phyloP scores from a whole-genome alignment of 2,888 invertebrate genomes.

The Ethmia dodecea region DNA sequence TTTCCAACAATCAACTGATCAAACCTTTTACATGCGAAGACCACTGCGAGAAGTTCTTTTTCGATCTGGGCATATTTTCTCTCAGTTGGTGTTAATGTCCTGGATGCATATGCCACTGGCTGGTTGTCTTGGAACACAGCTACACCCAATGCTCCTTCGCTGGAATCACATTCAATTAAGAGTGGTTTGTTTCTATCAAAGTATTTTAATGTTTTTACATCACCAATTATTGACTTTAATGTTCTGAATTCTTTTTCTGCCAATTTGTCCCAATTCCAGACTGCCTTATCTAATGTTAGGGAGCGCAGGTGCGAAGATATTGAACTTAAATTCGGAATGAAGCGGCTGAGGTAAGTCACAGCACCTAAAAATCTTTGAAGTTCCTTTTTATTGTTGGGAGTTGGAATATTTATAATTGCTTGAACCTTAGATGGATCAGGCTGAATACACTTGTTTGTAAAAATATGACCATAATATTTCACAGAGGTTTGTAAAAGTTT shows the following conservation, averaged over 20 bases:
- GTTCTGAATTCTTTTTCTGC: conserved; percentile 4
- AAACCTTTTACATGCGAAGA: conserved; percentile 10
- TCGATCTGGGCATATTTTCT: conserved; percentile 13
- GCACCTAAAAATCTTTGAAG: conserved; percentile 6
- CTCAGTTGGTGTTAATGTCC: conserved; percentile 8
- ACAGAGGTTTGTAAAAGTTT: conserved; percentile 1
- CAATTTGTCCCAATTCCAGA: conserved; percentile 3
- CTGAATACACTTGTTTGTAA: conserved; percentile 1
- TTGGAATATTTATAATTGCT: conserved; percentile 6
- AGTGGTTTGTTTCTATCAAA: conserved; percentile 7
- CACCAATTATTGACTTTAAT: conserved; percentile 2
- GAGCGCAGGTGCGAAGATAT: neutral
- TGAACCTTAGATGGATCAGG: conserved; percentile 1
- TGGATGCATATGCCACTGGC: neutral
- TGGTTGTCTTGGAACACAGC: neutral
- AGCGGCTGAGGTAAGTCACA: conserved; percentile 3
- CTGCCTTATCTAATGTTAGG: neutral
- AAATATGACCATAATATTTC: neutral
- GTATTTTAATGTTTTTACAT: conserved; percentile 7
- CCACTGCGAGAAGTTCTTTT: conserved; percentile 10
- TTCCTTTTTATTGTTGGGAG: conserved; percentile 1
- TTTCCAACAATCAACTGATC: too few relatives aligned
- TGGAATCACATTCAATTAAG: conserved; percentile 11
- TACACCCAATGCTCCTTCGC: conserved; percentile 3
- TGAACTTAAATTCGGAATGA: conserved; percentile 3